These are phyloP conservation scores for Pheosia tremula DNA, from an alignment of 2,888 invertebrate genomes.

Conservation along the genomic window DNA sequence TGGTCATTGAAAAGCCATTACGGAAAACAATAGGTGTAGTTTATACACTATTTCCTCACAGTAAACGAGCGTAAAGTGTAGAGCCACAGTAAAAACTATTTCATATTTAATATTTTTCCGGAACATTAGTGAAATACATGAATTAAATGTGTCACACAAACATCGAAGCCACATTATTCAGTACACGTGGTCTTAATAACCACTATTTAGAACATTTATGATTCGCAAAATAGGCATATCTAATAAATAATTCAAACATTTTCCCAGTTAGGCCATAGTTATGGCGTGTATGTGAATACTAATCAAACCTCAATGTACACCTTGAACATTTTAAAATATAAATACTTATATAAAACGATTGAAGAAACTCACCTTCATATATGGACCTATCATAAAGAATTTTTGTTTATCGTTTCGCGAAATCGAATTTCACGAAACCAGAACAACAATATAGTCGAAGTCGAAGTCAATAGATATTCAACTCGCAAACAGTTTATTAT, in stretches of 20 bases:
- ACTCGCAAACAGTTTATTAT: conserved; percentile 39
- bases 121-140: not conserved
- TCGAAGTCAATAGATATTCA: conserved; percentile 19
- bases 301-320: conserved; percentile 17
- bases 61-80: not conserved
- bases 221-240: conserved; percentile 6
- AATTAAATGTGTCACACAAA: not conserved
- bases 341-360: conserved; percentile 20
- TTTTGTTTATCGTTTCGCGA: conserved; percentile 74
- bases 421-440: conserved; percentile 79
- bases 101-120: not conserved
- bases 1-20: too few species aligned
- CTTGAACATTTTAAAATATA: conserved; percentile 16
- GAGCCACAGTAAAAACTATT: not conserved
- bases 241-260: conserved; percentile 17
- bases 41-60: not conserved
- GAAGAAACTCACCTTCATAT: conserved; percentile 79
- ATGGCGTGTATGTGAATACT: conserved; percentile 11
- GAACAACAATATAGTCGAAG: conserved; percentile 38
- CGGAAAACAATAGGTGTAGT: too few species aligned
- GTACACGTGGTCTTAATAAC: conserved; percentile 1
- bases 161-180: not conserved
- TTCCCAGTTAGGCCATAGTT: not conserved
- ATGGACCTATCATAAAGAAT: conserved; percentile 83
- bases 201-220: conserved; percentile 4